These are phyloP conservation scores for Caenorhabditis remanei DNA, from an alignment of 1,140 invertebrate genomes.

Conservation along the genomic window DNA sequence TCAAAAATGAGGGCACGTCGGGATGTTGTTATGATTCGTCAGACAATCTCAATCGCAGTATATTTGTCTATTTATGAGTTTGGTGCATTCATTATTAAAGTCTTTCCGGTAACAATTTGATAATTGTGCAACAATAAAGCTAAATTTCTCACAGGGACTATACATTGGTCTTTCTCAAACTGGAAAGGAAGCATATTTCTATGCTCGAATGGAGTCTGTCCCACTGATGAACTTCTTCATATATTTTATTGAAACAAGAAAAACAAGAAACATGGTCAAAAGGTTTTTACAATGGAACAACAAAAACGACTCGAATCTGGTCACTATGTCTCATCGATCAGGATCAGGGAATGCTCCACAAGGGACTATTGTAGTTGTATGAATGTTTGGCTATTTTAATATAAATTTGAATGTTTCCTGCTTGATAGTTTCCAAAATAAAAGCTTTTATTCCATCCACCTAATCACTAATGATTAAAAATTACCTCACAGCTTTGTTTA, in stretches of 20 bases:
- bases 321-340: neutral
- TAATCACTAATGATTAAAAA: too few relatives aligned
- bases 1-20: neutral
- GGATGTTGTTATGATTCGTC: neutral
- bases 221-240: neutral
- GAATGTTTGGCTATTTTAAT: neutral
- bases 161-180: neutral
- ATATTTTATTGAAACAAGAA: neutral
- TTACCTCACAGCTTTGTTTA: too few relatives aligned
- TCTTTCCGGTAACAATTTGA: neutral
- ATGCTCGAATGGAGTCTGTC: neutral
- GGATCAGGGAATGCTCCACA: neutral
- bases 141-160: neutral
- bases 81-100: neutral
- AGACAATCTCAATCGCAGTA: neutral
- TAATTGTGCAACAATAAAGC: neutral
- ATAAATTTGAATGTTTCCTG: too few relatives aligned
- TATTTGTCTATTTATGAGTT: constrained; percentile 23
- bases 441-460: too few relatives aligned
- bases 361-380: neutral
- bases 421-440: too few relatives aligned
- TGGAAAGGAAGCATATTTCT: neutral
- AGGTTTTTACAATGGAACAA: neutral
- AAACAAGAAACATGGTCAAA: neutral
- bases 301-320: neutral